Conservation (phyloP, 2,888 invertebrate species). For the Hymenopus coronatus region DNA sequence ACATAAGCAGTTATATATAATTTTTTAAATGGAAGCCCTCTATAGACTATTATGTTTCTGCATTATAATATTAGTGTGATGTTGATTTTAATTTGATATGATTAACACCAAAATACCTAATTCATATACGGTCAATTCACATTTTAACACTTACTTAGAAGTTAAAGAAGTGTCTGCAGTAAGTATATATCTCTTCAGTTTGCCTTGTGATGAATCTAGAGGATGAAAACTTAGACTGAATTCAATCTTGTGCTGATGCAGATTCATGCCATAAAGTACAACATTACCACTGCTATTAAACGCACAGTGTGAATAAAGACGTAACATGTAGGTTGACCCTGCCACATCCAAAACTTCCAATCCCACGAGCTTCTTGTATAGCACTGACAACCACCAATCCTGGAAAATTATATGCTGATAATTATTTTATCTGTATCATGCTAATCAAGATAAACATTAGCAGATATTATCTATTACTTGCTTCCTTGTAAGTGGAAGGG, state of each 20-base stretch:
- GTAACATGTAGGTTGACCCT: constrained; percentile 36
- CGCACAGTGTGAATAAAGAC: constrained; percentile 72
- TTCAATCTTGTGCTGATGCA: neutral
- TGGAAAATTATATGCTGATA: constrained; percentile 31
- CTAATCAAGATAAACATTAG: too few relatives aligned
- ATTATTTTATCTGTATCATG: neutral
- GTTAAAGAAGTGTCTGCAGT: constrained; percentile 6
- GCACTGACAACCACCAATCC: constrained; percentile 48
- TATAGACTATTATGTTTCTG: too few relatives aligned
- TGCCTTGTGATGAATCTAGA: neutral
- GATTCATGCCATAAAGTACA: constrained; percentile 36
- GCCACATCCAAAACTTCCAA: constrained; percentile 54
- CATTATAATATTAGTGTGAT: too few relatives aligned
- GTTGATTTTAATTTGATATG: too few relatives aligned
- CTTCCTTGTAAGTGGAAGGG: too few relatives aligned
- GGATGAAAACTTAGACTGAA: neutral
- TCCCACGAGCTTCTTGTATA: constrained; percentile 67
- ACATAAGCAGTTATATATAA: too few relatives aligned
- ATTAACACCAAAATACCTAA: too few relatives aligned
- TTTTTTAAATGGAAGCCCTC: too few relatives aligned
- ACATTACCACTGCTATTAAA: constrained; percentile 25
- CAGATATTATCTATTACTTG: too few relatives aligned
- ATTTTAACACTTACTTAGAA: neutral
- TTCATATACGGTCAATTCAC: neutral
- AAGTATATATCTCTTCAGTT: constrained; percentile 15